A percentile compares a stretch with the other conserved stretches of the same genome.
These are phyloP conservation scores for Atta texana DNA, from an alignment of 1,140 invertebrate species.

Conservation along the genomic window DNA sequence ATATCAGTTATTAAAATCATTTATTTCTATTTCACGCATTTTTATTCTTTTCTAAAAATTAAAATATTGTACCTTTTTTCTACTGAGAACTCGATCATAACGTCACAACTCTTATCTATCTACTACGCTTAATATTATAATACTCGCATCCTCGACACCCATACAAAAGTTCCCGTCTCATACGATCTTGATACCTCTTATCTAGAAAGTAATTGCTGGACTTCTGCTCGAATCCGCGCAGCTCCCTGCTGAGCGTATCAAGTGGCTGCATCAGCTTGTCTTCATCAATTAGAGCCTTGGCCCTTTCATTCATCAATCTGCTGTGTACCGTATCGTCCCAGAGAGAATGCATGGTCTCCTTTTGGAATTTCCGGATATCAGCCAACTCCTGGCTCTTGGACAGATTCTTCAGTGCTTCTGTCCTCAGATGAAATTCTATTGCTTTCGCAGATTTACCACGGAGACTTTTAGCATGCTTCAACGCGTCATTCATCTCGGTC, in stretches of 20 bases:
- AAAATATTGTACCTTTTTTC: background rate
- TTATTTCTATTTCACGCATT: constrained; percentile 31
- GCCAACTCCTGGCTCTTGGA: constrained; percentile 81
- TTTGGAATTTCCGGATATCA: constrained; percentile 82
- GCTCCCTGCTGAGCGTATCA: constrained; percentile 87
- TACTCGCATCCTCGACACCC: constrained; percentile 69
- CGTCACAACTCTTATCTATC: constrained; percentile 20
- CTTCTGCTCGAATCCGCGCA: constrained; percentile 88
- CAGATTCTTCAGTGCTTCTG: constrained; percentile 84
- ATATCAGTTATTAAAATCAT: background rate
- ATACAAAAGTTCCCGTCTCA: constrained; percentile 64
- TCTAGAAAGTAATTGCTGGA: constrained; percentile 88
- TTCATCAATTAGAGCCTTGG: constrained; percentile 83
- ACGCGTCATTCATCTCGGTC: constrained; percentile 80
- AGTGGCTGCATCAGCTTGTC: constrained; percentile 87
- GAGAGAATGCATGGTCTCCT: constrained; percentile 77
- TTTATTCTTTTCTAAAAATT: no score
- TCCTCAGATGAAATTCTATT: constrained; percentile 89
- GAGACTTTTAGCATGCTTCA: constrained; percentile 87
- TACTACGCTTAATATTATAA: constrained; percentile 53
- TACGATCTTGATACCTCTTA: constrained; percentile 87
- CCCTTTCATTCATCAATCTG: constrained; percentile 84
- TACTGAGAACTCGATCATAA: constrained; percentile 1
- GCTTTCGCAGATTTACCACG: constrained; percentile 91
- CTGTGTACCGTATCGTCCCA: constrained; percentile 82